Conservation (phyloP, 2,797 vertebrate genomes). For the Trematomus bernacchii region DNA sequence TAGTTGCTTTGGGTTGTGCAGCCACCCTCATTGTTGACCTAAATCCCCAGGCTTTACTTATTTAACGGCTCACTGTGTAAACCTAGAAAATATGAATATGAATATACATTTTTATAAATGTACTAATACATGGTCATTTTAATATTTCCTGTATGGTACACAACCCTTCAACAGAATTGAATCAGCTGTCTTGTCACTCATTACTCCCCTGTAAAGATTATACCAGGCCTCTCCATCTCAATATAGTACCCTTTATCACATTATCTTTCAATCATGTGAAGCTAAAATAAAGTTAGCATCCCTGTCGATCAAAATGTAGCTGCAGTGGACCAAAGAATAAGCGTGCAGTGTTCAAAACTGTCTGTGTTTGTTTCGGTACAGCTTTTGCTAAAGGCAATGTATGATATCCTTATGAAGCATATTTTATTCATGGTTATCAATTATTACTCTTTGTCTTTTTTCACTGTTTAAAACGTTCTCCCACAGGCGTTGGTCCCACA, state of each 20-base stretch:
- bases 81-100: not conserved
- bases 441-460: conserved; percentile 4
- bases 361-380: not conserved
- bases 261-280: conserved; percentile 19
- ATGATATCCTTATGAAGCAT: not conserved
- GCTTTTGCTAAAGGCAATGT: not conserved
- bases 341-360: conserved; percentile 1
- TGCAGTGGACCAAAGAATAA: not conserved
- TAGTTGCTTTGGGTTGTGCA: not conserved
- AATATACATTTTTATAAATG: not conserved
- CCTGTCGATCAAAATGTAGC: not conserved
- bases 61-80: not conserved
- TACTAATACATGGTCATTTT: not conserved
- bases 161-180: not conserved
- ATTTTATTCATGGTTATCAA: not conserved
- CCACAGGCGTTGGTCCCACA: conserved; percentile 61
- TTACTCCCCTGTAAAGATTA: not conserved
- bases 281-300: not conserved
- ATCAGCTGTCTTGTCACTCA: not conserved
- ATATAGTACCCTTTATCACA: not conserved
- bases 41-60: not conserved
- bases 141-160: not conserved
- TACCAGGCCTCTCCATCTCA: not conserved
- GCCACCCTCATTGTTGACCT: not conserved
- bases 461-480: conserved; percentile 11